Percentiles rank a stretch among this genome's conserved stretches.
Conservation (phyloP, 2,113 vertebrate species). For the Paradoxurus hermaphroditus region DNA sequence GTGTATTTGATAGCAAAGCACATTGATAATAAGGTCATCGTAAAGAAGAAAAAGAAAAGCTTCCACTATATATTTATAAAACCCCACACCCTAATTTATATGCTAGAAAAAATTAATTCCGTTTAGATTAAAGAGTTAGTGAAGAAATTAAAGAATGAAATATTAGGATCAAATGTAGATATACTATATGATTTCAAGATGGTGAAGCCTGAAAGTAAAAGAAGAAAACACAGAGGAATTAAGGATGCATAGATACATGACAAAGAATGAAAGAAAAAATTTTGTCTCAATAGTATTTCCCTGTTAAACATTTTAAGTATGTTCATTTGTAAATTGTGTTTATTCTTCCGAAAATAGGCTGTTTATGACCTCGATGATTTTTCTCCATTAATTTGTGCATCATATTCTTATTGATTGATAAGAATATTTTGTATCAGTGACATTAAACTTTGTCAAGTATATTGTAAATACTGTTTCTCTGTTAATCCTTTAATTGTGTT, state of each 20-base stretch:
- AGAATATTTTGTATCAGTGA: conserved; percentile 23
- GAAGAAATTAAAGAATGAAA: not conserved
- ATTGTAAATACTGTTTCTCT: not conserved
- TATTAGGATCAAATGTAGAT: not conserved
- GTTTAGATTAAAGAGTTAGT: not conserved
- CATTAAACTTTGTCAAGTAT: not conserved
- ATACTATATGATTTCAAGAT: not conserved
- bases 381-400: not conserved
- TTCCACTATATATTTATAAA: conserved; percentile 29
- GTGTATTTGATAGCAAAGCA: conserved; percentile 30
- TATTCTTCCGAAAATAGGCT: not conserved
- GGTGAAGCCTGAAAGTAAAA: not conserved
- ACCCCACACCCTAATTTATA: not conserved
- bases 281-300: not conserved
- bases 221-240: not conserved
- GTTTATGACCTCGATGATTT: not conserved
- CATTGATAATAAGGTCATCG: conserved; percentile 7
- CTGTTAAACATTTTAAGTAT: not conserved
- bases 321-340: not conserved
- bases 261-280: not conserved
- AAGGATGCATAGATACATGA: not conserved
- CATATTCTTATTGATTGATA: conserved; percentile 27
- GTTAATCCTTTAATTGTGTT: not conserved
- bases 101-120: conserved; percentile 23
- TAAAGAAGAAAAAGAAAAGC: not conserved